Base-by-base conservation (phyloP, 2,797 vertebrate genomes). In the Aulostomus chinensis region DNA sequence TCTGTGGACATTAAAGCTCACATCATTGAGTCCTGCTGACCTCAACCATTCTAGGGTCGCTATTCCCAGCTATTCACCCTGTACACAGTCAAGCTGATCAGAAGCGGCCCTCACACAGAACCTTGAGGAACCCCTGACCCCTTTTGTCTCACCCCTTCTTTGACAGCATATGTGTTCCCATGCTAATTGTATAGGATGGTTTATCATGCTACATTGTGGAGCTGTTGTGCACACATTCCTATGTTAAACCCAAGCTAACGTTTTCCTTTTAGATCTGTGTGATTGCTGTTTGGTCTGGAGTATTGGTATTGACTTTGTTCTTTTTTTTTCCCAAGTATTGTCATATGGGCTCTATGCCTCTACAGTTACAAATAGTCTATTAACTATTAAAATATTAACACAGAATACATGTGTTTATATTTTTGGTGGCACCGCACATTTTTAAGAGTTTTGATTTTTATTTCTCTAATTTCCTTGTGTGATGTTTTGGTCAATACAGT, bases 1-100 rank as follows among this genome's bases (percentile, higher is more conserved):
- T 84, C 61, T 90, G 89, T 91, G 85, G 89, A 91, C 88, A 86
- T 87, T 91, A 88, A 89, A 91, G 88, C 88, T 91, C 88, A 87
- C 81, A 83, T 89, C 86, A 91, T 89, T 87, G 85, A 86, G 86
- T 89, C 85, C 81, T 45, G 5, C 68, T 91, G 91, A 91, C 90
- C 91, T 89, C 80, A 84, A 60, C 58, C 42, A 62, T 84, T 86
- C 76, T 20, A 29, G 63, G 80, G 79, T 82, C 71, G 52, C 60
- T 68, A 72, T 73, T 81, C 85, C 73, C 73, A 76, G 54, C 83
- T 73, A 85, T 90, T 91, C 86, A 90, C 68, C 50, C 67, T 15
- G 40, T 52, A 68, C 83, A 81, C 63, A 83, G 85, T 87, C 86
- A 87, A 83, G 75, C 81, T 86, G 84, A 90, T 90, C 89, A 84